Evolutionary conservation across 1,140 invertebrate genomes (phyloP), one percentile per base, ranked within the genome.

Genomic region (Drosophila ercepeae): DNA sequence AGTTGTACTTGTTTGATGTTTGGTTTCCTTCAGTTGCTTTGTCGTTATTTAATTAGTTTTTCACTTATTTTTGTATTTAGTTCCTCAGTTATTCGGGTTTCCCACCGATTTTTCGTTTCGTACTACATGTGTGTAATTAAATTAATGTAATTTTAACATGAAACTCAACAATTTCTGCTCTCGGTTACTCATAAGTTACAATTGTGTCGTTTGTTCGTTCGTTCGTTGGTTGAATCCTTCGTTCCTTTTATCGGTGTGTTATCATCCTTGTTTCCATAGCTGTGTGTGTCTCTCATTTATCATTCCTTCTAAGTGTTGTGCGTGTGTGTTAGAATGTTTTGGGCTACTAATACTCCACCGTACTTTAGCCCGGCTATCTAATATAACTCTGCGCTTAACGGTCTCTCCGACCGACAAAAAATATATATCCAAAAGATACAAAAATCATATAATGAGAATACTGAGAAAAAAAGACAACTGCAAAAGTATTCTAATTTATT

Each of bases 81-180:
- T n/a, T n/a, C n/a, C n/a, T 7, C 36, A 21, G 42, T 32, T 57
- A 36, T 36, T 27, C 34, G 39, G 39, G 34, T 46, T 25, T 45
- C 36, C 29, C 55, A 53, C n/a, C 44, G 21, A 58, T 18, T 42
- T 41, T 50, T 11, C 46, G 13, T 5, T 16, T 32, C 29, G 58
- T 60, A 78, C 50, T 76, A 84, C 54, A 73, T 88, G 76, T 88
- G 77, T 88, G 70, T 78, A 78, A 72, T 76, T 88, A 78, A 78
- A 89, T 88, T 88, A 89, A 88, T 88, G 75, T 84, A 86, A 89
- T 89, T 89, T 84, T 48, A 79, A 89, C 84, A 89, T 83, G 86
- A 89, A 89, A 89, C 88, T 82, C 79, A 88, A 89, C 88, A 89
- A 89, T 90, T 89, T 90, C 81, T 86, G 86, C 78, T 75, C 75